Conservation (phyloP, 2,797 vertebrate genomes). For the Danio jaintianensis region DNA sequence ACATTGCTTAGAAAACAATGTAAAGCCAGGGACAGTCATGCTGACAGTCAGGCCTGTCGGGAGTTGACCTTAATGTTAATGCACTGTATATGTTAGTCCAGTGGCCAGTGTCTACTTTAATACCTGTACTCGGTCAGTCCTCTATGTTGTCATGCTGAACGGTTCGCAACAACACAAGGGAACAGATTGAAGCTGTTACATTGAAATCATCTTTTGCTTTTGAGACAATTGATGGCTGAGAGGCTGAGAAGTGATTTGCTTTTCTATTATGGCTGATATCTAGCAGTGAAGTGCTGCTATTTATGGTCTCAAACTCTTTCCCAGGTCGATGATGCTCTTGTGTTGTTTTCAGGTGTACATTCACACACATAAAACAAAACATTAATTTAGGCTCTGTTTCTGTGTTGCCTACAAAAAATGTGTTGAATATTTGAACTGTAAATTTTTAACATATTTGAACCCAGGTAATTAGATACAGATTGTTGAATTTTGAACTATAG, state of each 20-base stretch:
- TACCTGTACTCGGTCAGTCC: conserved; percentile 16
- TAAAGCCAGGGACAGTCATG: background rate
- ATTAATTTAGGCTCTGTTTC: background rate
- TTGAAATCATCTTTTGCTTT: conserved; percentile 47
- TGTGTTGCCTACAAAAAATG: background rate
- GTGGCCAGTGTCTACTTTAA: background rate
- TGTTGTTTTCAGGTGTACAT: background rate
- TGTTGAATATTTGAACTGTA: background rate
- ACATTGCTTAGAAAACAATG: no score
- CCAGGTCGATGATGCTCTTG: background rate
- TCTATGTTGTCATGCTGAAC: conserved; percentile 29
- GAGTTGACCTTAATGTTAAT: conserved; percentile 1
- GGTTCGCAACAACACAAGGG: conserved; percentile 45
- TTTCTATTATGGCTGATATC: conserved; percentile 46
- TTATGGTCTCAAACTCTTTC: conserved; percentile 21
- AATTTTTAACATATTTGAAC: no score
- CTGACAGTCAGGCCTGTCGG: conserved; percentile 2
- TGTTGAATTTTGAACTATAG: background rate
- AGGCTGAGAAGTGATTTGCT: conserved; percentile 47
- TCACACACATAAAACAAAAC: background rate
- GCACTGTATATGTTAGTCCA: conserved; percentile 8
- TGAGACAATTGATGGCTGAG: conserved; percentile 32
- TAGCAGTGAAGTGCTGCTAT: conserved; percentile 41
- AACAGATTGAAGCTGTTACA: conserved; percentile 35
- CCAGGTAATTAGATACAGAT: background rate